Conservation (phyloP, 2,888 invertebrate genomes). For the Orthosia incerta region DNA sequence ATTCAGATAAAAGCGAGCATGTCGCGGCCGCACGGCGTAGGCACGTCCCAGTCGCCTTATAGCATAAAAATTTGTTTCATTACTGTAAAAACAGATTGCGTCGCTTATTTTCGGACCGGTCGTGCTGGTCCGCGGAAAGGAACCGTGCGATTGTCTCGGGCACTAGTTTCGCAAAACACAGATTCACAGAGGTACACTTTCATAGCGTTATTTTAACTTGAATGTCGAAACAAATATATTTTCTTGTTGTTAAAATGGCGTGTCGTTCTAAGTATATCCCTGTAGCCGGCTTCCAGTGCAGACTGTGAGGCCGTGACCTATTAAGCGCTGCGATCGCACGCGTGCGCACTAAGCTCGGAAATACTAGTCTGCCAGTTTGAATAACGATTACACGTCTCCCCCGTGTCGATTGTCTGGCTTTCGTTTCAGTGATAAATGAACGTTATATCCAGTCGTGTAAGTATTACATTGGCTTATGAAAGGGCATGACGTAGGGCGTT, state of each 20-base stretch:
- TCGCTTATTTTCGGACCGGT: conserved; percentile 78
- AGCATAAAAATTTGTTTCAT: conserved; percentile 68
- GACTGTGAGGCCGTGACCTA: conserved; percentile 88
- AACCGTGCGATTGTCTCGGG: conserved; percentile 58
- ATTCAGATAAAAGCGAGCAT: conserved; percentile 64
- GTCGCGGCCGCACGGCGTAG: conserved; percentile 62
- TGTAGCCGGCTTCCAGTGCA: conserved; percentile 83
- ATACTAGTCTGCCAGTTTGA: conserved; percentile 83
- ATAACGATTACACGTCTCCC: conserved; percentile 87
- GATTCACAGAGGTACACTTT: conserved; percentile 60
- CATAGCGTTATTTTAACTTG: conserved; percentile 59
- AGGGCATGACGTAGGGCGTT: conserved; percentile 62
- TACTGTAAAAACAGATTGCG: conserved; percentile 72
- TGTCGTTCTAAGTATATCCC: conserved; percentile 81
- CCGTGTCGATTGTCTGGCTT: conserved; percentile 82
- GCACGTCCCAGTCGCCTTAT: conserved; percentile 74
- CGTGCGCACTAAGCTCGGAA: conserved; percentile 84
- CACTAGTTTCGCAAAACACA: conserved; percentile 64
- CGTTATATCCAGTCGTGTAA: conserved; percentile 69
- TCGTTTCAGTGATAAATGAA: conserved; percentile 71
- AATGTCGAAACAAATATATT: conserved; percentile 48
- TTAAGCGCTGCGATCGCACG: conserved; percentile 81
- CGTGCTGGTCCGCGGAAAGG: conserved; percentile 70
- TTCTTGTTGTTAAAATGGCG: conserved; percentile 74
- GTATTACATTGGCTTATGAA: conserved; percentile 58